Conservation (phyloP, 2,888 invertebrate species). For the Orthosia incerta region DNA sequence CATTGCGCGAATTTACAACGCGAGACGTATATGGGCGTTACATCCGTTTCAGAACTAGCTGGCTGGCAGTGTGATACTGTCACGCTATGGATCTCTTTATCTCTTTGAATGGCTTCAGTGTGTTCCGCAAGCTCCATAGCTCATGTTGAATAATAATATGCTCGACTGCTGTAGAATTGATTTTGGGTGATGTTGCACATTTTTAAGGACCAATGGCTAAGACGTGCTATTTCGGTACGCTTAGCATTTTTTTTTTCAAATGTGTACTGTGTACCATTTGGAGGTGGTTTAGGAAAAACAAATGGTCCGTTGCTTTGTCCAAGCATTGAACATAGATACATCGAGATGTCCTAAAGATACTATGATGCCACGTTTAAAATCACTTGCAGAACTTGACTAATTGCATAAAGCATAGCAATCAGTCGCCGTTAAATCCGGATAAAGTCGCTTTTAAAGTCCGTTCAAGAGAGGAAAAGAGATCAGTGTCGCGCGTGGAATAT, state of each 20-base stretch:
- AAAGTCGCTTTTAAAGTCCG: constrained; percentile 68
- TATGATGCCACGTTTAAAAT: background rate
- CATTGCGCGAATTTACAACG: constrained; percentile 58
- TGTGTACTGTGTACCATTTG: background rate
- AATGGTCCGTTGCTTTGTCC: background rate
- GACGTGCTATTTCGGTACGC: background rate
- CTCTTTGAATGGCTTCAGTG: constrained; percentile 11
- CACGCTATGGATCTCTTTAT: constrained; percentile 21
- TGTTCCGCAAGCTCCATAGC: background rate
- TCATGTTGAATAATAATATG: background rate
- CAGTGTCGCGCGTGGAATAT: constrained; percentile 72
- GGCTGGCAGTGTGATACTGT: constrained; percentile 27
- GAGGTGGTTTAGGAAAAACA: background rate
- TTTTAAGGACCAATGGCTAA: background rate
- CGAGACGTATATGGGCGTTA: constrained; percentile 53
- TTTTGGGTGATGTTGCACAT: background rate
- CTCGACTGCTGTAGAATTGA: background rate
- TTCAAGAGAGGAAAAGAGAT: constrained; percentile 67
- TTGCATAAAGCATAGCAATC: constrained; percentile 60
- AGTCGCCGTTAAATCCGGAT: constrained; percentile 64
- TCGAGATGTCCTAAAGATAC: background rate
- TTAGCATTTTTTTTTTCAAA: background rate
- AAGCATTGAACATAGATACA: background rate
- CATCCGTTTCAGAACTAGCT: constrained; percentile 57
- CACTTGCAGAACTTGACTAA: constrained; percentile 47